Percentiles rank a stretch among this genome's conserved stretches.
phyloP scores from a whole-genome alignment of 2,797 vertebrate species.

The Enteromius paludinosus region DNA sequence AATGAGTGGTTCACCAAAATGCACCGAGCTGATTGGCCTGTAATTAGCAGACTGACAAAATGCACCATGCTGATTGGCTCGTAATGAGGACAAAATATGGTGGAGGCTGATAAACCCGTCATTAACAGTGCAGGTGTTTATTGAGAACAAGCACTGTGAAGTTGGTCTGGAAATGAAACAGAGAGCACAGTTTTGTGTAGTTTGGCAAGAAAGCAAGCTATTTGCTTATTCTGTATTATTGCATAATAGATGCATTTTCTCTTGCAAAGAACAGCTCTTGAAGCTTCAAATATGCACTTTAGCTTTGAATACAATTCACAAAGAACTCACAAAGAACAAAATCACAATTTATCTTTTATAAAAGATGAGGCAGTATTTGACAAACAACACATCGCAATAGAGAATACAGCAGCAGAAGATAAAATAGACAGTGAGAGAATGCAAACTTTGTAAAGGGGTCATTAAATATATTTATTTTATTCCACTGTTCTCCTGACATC shows the following conservation, averaged over 20 bases:
- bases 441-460: not conserved
- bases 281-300: not conserved
- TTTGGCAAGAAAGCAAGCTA: slow-evolving; percentile 18
- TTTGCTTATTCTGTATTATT: slow-evolving; percentile 20
- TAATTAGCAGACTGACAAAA: slow-evolving; percentile 50
- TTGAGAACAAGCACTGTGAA: slow-evolving; percentile 10
- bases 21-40: slow-evolving; percentile 41
- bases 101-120: slow-evolving; percentile 34
- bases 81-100: slow-evolving; percentile 40
- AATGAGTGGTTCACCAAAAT: slow-evolving; percentile 54
- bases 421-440: not conserved
- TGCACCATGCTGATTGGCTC: slow-evolving; percentile 38
- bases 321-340: slow-evolving; percentile 11
- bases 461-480: slow-evolving; percentile 8
- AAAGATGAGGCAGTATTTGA: slow-evolving; percentile 9
- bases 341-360: not conserved
- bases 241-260: slow-evolving; percentile 13
- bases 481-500: slow-evolving; percentile 1
- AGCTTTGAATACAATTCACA: slow-evolving; percentile 24
- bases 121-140: slow-evolving; percentile 41
- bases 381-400: not conserved
- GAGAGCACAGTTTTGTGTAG: slow-evolving; percentile 23
- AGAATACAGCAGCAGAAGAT: not conserved
- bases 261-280: not conserved
- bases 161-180: slow-evolving; percentile 4